These are phyloP conservation scores for Gallinago jamesoni DNA, from an alignment of 2,113 vertebrate genomes.

Conservation along the genomic window DNA sequence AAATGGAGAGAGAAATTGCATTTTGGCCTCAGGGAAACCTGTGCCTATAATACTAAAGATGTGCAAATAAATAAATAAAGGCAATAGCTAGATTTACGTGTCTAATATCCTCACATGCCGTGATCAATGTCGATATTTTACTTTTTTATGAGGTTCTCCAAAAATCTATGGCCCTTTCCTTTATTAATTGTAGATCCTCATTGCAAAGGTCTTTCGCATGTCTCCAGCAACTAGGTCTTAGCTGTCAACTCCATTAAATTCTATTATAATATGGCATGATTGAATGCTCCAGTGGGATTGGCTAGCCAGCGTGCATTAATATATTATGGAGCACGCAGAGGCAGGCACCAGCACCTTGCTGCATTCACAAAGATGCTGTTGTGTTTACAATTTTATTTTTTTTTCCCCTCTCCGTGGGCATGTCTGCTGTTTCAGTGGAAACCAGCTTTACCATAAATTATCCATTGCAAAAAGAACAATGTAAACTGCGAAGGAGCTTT, in stretches of 20 bases:
- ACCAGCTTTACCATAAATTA: background rate
- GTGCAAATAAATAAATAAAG: constrained; percentile 53
- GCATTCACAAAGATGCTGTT: constrained; percentile 45
- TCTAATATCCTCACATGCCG: constrained; percentile 10
- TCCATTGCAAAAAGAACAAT: constrained; percentile 29
- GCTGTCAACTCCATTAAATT: constrained; percentile 52
- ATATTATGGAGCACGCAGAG: constrained; percentile 30
- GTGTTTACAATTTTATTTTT: constrained; percentile 41
- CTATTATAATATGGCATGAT: constrained; percentile 49
- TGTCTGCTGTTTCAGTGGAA: background rate
- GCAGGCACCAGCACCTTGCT: constrained; percentile 8
- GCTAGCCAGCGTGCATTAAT: constrained; percentile 37
- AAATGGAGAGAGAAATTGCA: constrained; percentile 55
- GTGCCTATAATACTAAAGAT: constrained; percentile 30
- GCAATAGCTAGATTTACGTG: background rate
- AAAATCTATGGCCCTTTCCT: constrained; percentile 42
- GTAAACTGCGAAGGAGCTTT: background rate
- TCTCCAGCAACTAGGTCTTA: constrained; percentile 61
- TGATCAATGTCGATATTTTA: constrained; percentile 45
- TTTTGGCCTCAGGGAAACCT: constrained; percentile 37
- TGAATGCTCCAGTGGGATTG: constrained; percentile 46
- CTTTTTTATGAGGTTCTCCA: constrained; percentile 58
- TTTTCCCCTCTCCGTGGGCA: background rate
- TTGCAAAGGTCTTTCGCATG: constrained; percentile 32
- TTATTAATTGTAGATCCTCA: constrained; percentile 52